A percentile compares a stretch with the other conserved stretches of the same genome.
phyloP scores from a whole-genome alignment of 2,888 invertebrate species.

The Trypoxylon attenuatum region DNA sequence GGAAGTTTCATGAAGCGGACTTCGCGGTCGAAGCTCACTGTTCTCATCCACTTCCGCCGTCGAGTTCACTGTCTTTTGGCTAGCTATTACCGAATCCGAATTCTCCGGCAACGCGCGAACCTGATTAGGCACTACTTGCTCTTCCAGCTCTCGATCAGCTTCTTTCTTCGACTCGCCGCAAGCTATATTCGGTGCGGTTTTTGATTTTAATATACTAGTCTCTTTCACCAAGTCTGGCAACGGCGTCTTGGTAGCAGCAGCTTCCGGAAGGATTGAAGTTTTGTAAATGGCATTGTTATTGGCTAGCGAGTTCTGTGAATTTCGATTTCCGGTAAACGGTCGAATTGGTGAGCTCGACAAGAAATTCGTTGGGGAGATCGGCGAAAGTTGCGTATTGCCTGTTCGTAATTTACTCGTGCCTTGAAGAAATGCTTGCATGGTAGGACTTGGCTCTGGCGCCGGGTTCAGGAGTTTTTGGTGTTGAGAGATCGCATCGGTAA shows the following conservation, averaged over 20 bases:
- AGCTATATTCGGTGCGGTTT: slow-evolving; percentile 65
- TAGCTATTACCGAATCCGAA: slow-evolving; percentile 16
- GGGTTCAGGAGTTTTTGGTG: slow-evolving; percentile 91
- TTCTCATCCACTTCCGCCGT: slow-evolving; percentile 22
- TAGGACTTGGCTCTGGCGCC: slow-evolving; percentile 81
- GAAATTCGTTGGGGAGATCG: slow-evolving; percentile 64
- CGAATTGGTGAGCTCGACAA: slow-evolving; percentile 29
- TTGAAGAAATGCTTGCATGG: slow-evolving; percentile 83
- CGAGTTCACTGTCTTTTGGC: slow-evolving; percentile 18
- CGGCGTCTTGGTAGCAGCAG: slow-evolving; percentile 54
- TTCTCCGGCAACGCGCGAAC: background rate
- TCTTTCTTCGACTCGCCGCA: slow-evolving; percentile 42
- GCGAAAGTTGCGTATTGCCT: slow-evolving; percentile 61
- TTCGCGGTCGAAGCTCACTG: slow-evolving; percentile 74
- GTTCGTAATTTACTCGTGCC: slow-evolving; percentile 70
- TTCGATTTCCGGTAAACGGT: slow-evolving; percentile 16
- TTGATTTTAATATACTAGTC: slow-evolving; percentile 67
- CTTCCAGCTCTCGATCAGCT: slow-evolving; percentile 24
- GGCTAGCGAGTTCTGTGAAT: slow-evolving; percentile 23
- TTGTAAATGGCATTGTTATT: slow-evolving; percentile 27
- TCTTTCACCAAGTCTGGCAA: slow-evolving; percentile 71
- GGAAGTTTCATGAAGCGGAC: slow-evolving; percentile 80
- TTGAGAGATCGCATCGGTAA: slow-evolving; percentile 90
- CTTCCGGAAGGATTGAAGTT: slow-evolving; percentile 36
- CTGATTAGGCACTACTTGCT: slow-evolving; percentile 37